A percentile compares a stretch with the other conserved stretches of the same genome.
These are phyloP conservation scores for Clunio marinus DNA, from an alignment of 2,888 invertebrate species.

Conservation along the genomic window DNA sequence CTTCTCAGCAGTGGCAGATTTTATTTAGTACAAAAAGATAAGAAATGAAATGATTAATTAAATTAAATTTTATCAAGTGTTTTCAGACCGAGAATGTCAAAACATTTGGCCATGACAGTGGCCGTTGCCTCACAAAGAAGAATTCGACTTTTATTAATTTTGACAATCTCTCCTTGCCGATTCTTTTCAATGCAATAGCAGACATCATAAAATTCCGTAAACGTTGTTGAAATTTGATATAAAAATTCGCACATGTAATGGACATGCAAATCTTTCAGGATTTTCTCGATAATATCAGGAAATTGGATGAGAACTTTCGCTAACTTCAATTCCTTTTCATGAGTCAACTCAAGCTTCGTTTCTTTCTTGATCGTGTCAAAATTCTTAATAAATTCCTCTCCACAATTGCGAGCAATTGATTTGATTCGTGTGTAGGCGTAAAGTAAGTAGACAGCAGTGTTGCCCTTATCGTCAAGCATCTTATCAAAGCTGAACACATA, in stretches of 20 bases:
- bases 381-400: constrained; percentile 58
- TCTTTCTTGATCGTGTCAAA: constrained; percentile 59
- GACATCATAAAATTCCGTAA: constrained; percentile 95
- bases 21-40: too few species aligned
- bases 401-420: constrained; percentile 72
- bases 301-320: constrained; percentile 82
- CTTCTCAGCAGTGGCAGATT: too few species aligned
- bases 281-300: constrained; percentile 78
- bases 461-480: constrained; percentile 98
- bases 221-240: constrained; percentile 88
- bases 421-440: constrained; percentile 93
- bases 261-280: constrained; percentile 73
- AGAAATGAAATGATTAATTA: background rate
- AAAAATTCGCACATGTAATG: constrained; percentile 92
- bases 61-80: constrained; percentile 86
- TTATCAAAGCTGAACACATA: constrained; percentile 98
- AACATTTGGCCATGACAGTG: constrained; percentile 77
- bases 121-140: constrained; percentile 92
- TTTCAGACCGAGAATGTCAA: constrained; percentile 85
- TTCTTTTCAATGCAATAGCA: constrained; percentile 98
- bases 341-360: constrained; percentile 64
- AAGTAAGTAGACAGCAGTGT: constrained; percentile 95
- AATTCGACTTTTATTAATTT: constrained; percentile 80
- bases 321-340: constrained; percentile 92
- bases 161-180: constrained; percentile 70